A percentile compares a stretch with the other conserved stretches of the same genome.
These are phyloP conservation scores for Scyliorhinus canicula DNA, from an alignment of 2,797 vertebrate genomes.

Conservation along the genomic window DNA sequence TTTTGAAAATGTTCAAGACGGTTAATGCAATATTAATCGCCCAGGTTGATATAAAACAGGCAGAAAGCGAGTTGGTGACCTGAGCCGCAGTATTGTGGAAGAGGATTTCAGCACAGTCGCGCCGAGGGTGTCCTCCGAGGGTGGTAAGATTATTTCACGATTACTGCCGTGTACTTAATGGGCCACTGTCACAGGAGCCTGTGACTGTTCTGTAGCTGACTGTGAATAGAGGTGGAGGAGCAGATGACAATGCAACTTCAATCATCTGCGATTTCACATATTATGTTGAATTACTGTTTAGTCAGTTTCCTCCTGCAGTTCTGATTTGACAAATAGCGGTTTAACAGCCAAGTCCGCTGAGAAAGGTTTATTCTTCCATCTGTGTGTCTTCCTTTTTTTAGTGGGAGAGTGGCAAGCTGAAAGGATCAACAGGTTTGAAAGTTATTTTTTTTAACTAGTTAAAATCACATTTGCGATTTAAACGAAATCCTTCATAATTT, in stretches of 20 bases:
- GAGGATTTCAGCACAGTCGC: constrained; percentile 47
- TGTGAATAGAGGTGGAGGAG: neutral
- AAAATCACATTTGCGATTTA: neutral
- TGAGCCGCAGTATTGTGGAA: constrained; percentile 44
- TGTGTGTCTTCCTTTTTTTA: neutral
- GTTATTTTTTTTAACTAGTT: neutral
- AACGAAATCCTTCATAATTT: neutral
- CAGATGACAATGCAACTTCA: neutral
- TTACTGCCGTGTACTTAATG: neutral
- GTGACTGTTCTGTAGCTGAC: neutral
- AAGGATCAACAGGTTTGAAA: constrained; percentile 15
- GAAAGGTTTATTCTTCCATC: neutral
- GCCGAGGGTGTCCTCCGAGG: constrained; percentile 41
- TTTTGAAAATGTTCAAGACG: constrained; percentile 78
- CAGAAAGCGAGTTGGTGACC: constrained; percentile 49
- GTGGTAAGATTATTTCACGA: constrained; percentile 51
- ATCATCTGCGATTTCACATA: neutral
- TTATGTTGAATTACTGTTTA: neutral
- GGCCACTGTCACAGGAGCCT: neutral
- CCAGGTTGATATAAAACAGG: constrained; percentile 67
- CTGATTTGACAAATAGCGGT: neutral
- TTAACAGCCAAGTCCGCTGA: neutral
- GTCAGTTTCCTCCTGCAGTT: neutral
- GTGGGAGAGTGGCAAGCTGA: neutral
- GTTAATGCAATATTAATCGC: constrained; percentile 78